Percentiles rank a stretch among this genome's conserved stretches.
Conservation (phyloP, 2,888 invertebrate species). For the Pyrrhopygopsis socrates region DNA sequence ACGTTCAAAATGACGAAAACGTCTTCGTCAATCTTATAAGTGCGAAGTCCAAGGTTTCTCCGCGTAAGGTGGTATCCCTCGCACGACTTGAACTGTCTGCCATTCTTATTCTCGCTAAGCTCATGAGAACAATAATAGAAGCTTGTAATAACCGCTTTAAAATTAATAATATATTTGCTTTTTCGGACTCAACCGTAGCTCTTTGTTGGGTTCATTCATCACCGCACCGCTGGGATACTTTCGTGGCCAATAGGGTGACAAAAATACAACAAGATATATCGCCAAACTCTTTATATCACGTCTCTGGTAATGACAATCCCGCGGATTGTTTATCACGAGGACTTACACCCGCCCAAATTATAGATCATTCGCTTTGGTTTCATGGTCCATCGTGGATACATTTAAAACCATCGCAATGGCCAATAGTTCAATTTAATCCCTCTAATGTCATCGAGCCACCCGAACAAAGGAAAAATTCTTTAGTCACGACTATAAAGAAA, state of each 20-base stretch:
- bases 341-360: constrained; percentile 28
- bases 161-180: not conserved
- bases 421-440: not conserved
- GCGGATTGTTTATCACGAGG: constrained; percentile 60
- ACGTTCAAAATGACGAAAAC: not conserved
- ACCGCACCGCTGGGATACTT: constrained; percentile 24
- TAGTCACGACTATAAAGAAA: not conserved
- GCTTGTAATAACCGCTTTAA: not conserved
- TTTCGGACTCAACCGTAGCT: constrained; percentile 12
- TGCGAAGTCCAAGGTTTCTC: not conserved
- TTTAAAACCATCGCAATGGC: not conserved
- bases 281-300: constrained; percentile 20
- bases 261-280: not conserved
- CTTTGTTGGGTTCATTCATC: constrained; percentile 35
- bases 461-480: not conserved
- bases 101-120: not conserved
- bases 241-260: not conserved
- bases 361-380: constrained; percentile 12
- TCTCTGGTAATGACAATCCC: constrained; percentile 25
- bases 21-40: not conserved
- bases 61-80: not conserved
- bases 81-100: not conserved
- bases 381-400: constrained; percentile 7
- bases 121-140: not conserved
- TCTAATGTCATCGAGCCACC: not conserved